These are phyloP conservation scores for Clytia hemisphaerica DNA, from an alignment of 30 jellyfish, hydroid and myxozoan genomes.

Conservation along the genomic window DNA sequence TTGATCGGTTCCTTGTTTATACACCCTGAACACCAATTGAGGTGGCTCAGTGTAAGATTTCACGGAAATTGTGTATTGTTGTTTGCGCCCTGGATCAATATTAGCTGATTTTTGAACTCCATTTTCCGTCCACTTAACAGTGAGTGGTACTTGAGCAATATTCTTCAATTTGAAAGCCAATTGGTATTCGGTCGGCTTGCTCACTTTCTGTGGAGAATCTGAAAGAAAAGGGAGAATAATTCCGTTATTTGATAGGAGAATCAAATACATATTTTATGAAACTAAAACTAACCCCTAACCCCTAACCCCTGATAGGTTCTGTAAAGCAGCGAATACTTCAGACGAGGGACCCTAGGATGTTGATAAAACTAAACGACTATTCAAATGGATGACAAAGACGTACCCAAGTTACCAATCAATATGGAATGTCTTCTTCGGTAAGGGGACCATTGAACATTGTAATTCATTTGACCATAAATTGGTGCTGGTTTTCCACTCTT, in stretches of 20 bases:
- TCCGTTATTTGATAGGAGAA: too few species aligned
- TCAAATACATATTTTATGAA: too few species aligned
- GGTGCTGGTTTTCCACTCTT: background rate
- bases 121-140: background rate
- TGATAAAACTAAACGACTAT: too few species aligned
- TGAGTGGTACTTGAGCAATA: background rate
- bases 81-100: background rate
- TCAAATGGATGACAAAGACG: too few species aligned
- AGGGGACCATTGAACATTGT: background rate
- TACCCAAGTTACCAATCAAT: constrained; percentile 1
- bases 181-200: too few species aligned
- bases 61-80: background rate
- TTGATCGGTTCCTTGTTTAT: background rate
- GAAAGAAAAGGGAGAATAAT: too few species aligned
- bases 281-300: too few species aligned
- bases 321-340: too few species aligned
- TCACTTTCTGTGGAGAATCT: too few species aligned
- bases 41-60: background rate
- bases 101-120: background rate
- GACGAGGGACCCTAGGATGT: too few species aligned
- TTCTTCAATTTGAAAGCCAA: background rate
- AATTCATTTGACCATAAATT: background rate
- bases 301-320: too few species aligned
- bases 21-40: background rate
- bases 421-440: background rate